Evolutionary conservation across 2,113 vertebrate genomes (phyloP), one percentile per base, ranked within the genome.

Genomic region (Pteronura brasiliensis): DNA sequence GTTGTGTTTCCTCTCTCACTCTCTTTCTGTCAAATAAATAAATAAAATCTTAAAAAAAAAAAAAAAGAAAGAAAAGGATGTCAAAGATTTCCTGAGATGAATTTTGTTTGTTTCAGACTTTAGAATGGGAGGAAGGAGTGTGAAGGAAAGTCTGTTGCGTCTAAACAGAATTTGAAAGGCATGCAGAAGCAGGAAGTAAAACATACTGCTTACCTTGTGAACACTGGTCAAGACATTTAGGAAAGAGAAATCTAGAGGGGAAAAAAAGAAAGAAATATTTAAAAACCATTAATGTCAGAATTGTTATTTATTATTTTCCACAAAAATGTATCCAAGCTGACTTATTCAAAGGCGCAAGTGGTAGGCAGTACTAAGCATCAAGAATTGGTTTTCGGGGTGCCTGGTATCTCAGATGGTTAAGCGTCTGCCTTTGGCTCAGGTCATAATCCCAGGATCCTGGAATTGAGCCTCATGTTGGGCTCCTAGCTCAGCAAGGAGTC

Each of bases 211-310:
- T 98, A 99, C 99, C 99, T 99, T 99, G 99, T 27, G 99, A 99
- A 97, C 99, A 99, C 97, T 99, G 99, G 98, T 99, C 99, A 99
- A 99, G 98, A 97, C 99, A 99, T 97, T 99, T 99, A 18, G 99
- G 99, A 63, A 99, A 99, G 74, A 99, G 98, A 93, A 99, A 99
- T 97, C 99, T 99, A 65, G 34, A 83, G 96, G 95, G 11, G 39
- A 21, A 96, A 96, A 27, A 36, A 71, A 96, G n/a, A 67, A 74
- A 67, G 77, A 97, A 86, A 47, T 27, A 96, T 83, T 95, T 97
- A 74, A 92, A 96, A 97, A 90, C 36, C 57, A 93, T 83, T 90
- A 72, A 76, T 82, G 71, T 94, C 65, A 86, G 55, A 92, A 55
- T 44, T 84, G 72, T 84, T 63, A 97, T 3, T 69, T 12, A 76